Evolutionary conservation across 1,140 invertebrate genomes (phyloP), one percentile per base, ranked within the genome.

Genomic region (Ruditapes philippinarum): DNA sequence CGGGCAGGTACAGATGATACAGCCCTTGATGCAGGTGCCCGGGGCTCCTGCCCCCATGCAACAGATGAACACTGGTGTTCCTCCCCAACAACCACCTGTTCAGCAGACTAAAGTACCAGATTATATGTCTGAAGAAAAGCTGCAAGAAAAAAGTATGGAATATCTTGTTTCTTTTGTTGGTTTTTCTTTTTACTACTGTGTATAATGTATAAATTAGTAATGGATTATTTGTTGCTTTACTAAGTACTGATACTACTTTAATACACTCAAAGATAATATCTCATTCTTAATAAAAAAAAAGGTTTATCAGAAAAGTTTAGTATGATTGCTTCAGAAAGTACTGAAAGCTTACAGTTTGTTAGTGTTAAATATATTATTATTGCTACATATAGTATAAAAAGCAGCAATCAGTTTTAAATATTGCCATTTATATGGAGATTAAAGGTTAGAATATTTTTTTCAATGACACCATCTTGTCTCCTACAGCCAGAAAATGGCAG

Each of bases 401-500:
- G n/a, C n/a, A n/a, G n/a, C n/a, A n/a, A n/a, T n/a, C n/a, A n/a
- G n/a, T n/a, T n/a, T n/a, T n/a, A n/a, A n/a, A n/a, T n/a, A n/a
- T n/a, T n/a, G n/a, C n/a, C n/a, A n/a, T n/a, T n/a, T n/a, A n/a
- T n/a, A n/a, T n/a, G n/a, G n/a, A n/a, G n/a, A n/a, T n/a, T n/a
- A n/a, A n/a, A n/a, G n/a, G n/a, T n/a, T n/a, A n/a, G n/a, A n/a
- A n/a, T n/a, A n/a, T n/a, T n/a, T n/a, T n/a, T n/a, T n/a, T n/a
- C n/a, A n/a, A n/a, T n/a, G n/a, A n/a, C n/a, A n/a, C n/a, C n/a
- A 60, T 11, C 25, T 22, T 74, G 25, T 74, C 25, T 87, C 54
- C 91, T 93, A 60, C 80, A 98, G 98, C 98, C 38, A 97, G 98
- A 98, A 96, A 99, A 99, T 99, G 99, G 98, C 98, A 99, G 94